Evolutionary conservation across 2,797 vertebrate genomes (phyloP).

Genomic region (Synanceia verrucosa): DNA sequence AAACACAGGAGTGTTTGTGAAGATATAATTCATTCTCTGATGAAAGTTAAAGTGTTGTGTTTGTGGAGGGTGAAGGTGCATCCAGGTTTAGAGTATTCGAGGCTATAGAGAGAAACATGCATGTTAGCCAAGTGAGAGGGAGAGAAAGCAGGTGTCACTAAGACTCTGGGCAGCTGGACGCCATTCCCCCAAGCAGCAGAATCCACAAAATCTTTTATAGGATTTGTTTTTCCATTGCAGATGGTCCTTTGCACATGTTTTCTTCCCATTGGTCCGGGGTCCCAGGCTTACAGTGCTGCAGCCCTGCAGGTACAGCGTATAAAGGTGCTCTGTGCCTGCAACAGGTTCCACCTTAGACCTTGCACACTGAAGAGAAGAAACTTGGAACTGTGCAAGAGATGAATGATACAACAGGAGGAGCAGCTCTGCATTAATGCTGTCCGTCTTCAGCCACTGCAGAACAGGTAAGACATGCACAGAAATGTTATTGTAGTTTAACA

Average conservation of each 20-base stretch:
- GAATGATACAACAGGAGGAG: neutral
- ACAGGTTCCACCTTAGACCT: slow-evolving; percentile 38
- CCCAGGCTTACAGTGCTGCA: slow-evolving; percentile 45
- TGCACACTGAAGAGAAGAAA: slow-evolving; percentile 25
- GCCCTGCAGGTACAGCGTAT: slow-evolving; percentile 67
- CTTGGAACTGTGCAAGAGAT: slow-evolving; percentile 5
- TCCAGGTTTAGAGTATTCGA: slow-evolving; percentile 34
- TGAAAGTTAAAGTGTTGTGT: slow-evolving; percentile 18
- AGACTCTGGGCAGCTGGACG: slow-evolving; percentile 74
- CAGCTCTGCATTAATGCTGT: slow-evolving; percentile 1
- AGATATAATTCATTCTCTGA: neutral
- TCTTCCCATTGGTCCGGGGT: slow-evolving; percentile 77
- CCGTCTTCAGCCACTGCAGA: neutral
- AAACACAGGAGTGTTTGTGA: neutral
- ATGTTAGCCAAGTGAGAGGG: slow-evolving; percentile 47
- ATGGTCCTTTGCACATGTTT: slow-evolving; percentile 82
- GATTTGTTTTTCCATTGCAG: slow-evolving; percentile 87
- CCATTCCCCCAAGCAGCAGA: slow-evolving; percentile 65
- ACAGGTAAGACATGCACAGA: slow-evolving; percentile 46
- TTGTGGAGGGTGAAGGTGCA: neutral
- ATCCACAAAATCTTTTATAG: slow-evolving; percentile 82
- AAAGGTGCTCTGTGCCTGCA: slow-evolving; percentile 50
- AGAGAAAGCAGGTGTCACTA: slow-evolving; percentile 78
- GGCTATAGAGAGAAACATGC: slow-evolving; percentile 35
- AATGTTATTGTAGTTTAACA: neutral